Evolutionary conservation across 2,888 invertebrate species (phyloP), one percentile per base, ranked within the genome.

Genomic region (Chymomyza amoena): DNA sequence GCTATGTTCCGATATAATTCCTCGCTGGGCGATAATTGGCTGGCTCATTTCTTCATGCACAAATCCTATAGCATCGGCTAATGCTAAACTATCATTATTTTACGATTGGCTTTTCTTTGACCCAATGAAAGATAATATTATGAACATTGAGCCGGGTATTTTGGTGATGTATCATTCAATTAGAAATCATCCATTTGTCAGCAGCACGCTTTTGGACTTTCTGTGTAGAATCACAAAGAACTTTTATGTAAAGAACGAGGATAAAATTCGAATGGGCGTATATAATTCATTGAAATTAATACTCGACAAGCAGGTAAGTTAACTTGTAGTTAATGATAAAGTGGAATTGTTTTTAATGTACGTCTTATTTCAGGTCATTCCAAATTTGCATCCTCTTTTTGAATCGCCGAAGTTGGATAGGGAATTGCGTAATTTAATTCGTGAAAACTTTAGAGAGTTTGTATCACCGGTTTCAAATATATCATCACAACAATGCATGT

Each of bases 361-460:
- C 54, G 64, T 64, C 5, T n/a, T 59, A 63, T 73, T 76, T 25
- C 64, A 92, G 92, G 92, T 92, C 79, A 94, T 95, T 92, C 93
- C 93, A 86, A 94, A 94, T 89, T 93, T 95, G 81, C 93, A 93
- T 89, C 94, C 94, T 9, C 90, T 93, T 68, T 84, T 92, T 93
- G 89, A 92, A 91, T 81, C 93, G 90, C 93, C 93, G 6, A 94
- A 94, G 84, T 88, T 95, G 70, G 95, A 95, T 90, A 92, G 93
- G 76, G 95, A 95, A 77, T 90, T 95, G 68, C 92, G 94, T 73
- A 94, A 94, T 73, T 95, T 97, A 92, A 96, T 99, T 54, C 94
- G 96, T 77, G 97, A 97, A 89, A 97, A 96, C 54, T 99, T 99
- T 90, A 95, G 96, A 86, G 98, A 98, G 92, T 98, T 98, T 91